Conservation (phyloP, 2,888 invertebrate genomes). For the Laothoe populi region DNA sequence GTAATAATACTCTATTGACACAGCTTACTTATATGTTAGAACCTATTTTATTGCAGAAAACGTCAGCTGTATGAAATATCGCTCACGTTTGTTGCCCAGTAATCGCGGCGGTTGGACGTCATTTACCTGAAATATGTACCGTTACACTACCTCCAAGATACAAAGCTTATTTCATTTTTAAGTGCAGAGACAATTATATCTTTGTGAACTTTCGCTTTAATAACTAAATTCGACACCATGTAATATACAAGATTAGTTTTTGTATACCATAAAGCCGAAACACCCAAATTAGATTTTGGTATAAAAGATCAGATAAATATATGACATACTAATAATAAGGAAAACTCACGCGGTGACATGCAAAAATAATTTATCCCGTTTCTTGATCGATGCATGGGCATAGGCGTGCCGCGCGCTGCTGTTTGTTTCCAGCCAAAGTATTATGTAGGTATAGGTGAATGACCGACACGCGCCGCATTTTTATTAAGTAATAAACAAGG, state of each 20-base stretch:
- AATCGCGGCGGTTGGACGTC: background rate
- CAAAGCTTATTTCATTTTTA: constrained; percentile 3
- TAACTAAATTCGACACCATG: background rate
- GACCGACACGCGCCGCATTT: too few relatives aligned
- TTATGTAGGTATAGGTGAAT: too few relatives aligned
- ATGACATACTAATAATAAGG: too few relatives aligned
- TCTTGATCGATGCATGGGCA: too few relatives aligned
- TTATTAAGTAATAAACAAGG: too few relatives aligned
- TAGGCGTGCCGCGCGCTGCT: too few relatives aligned
- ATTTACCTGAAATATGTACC: constrained; percentile 6
- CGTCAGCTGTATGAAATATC: background rate
- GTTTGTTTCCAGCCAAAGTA: too few relatives aligned
- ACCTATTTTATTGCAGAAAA: background rate
- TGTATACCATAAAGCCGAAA: too few relatives aligned
- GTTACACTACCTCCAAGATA: background rate
- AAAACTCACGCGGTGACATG: too few relatives aligned
- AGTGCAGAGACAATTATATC: background rate
- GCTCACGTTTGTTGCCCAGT: background rate
- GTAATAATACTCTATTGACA: background rate
- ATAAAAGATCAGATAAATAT: too few relatives aligned
- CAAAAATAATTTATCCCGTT: too few relatives aligned
- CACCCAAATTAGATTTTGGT: too few relatives aligned
- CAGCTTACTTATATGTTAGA: constrained; percentile 2
- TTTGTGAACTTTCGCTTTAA: background rate
- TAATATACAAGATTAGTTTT: background rate